Percentiles rank a stretch among this genome's conserved stretches.
Evolutionary conservation across 2,888 invertebrate species (phyloP).

Genomic region (Subacronicta megacephala): DNA sequence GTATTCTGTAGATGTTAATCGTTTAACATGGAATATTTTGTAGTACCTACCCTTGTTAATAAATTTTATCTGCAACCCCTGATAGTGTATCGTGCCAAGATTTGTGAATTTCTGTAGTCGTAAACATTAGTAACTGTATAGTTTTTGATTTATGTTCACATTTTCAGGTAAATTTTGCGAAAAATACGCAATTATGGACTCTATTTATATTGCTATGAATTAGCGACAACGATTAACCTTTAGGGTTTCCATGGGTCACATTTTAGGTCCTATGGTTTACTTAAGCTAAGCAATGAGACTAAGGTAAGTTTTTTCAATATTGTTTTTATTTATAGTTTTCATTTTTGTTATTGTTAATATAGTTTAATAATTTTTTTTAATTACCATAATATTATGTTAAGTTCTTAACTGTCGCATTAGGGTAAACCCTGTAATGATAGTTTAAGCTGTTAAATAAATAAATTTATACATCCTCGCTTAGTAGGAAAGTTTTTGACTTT

Average conservation of each 20-base stretch:
- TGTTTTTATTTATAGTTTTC: too few relatives aligned
- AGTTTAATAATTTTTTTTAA: too few relatives aligned
- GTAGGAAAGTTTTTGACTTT: too few relatives aligned
- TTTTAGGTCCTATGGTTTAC: neutral
- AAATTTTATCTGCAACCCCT: conserved; percentile 37
- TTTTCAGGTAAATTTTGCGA: conserved; percentile 2
- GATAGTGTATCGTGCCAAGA: conserved; percentile 34
- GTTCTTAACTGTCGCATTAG: too few relatives aligned
- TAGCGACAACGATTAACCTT: neutral
- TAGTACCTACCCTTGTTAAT: conserved; percentile 32
- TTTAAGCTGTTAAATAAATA: too few relatives aligned
- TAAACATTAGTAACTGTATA: conserved; percentile 13
- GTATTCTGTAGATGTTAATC: conserved; percentile 50
- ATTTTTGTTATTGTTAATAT: too few relatives aligned
- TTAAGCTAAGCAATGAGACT: too few relatives aligned
- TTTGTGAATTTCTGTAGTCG: conserved; percentile 28
- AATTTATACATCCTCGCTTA: too few relatives aligned
- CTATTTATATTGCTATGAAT: neutral
- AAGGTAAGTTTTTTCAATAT: too few relatives aligned
- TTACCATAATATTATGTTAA: too few relatives aligned
- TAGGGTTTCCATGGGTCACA: neutral
- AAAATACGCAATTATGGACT: neutral
- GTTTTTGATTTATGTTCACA: conserved; percentile 14
- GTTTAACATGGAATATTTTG: conserved; percentile 46
- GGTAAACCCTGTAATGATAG: too few relatives aligned